Evolutionary conservation across 2,113 vertebrate species (phyloP), one percentile per base, ranked within the genome.

Genomic region (Ivindomyrus marchei): DNA sequence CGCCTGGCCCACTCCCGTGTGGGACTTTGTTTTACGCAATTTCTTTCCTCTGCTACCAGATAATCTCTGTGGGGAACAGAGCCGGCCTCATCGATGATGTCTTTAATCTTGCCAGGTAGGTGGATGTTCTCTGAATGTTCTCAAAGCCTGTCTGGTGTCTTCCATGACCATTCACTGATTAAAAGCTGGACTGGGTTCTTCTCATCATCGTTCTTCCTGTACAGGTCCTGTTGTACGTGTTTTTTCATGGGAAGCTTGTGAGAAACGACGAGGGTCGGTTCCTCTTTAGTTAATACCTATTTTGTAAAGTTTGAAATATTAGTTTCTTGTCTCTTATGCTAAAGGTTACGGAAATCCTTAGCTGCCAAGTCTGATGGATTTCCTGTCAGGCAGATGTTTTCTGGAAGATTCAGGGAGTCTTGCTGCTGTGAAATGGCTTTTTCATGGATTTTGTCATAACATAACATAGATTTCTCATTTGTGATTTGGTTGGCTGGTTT

Each of bases 61-160:
- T 97, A 91, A 95, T 97, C 90, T 97, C 97, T 91, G 95, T 97
- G 94, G 97, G 97, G 92, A 97, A 97, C 91, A 95, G 97, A 91
- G 97, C 97, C 39, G 96, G 94, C 90, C 95, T 97, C 92, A 97
- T 97, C 2, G 96, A 97, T 85, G 97, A 97, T 93, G 96, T 96
- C 83, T 97, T 97, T 95, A 97, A 96, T 93, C 93, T 97, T 70
- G 96, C 97, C 94, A 97, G 96, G 97, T 97, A 89, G 94, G 94
- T 53, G 4, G 49, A 53, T 27, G 13, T 36, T 4, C 50, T 53
- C 85, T n/a, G n/a, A 53, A 53, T 56, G 50, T 53, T 47, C 0
- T 27, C 24, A 10, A 47, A 27, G 21, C 1, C 70, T n/a, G 1
- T 13, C 84, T 49, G 19, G 46, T 50, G 47, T 85, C 24, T 85